Percentiles rank a stretch among this genome's conserved stretches.
phyloP scores from a whole-genome alignment of 2,797 vertebrate genomes.

The Garrulus glandarius region DNA sequence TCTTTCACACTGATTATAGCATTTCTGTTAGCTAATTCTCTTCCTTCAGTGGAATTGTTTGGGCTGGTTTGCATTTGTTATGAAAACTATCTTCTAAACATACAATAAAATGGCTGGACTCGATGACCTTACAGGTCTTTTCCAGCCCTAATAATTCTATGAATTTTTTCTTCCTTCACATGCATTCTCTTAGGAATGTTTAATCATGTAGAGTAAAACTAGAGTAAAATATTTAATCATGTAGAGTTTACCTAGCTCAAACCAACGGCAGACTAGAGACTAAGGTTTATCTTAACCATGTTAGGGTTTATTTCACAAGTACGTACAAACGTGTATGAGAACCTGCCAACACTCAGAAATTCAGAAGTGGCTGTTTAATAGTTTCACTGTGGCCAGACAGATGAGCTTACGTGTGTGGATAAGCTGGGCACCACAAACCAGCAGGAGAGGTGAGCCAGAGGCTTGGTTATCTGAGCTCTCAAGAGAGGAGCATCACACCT shows the following conservation, averaged over 20 bases:
- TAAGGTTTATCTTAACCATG: background rate
- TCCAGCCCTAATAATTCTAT: background rate
- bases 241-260: background rate
- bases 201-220: background rate
- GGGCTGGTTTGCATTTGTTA: background rate
- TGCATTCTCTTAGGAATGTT: background rate
- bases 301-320: background rate
- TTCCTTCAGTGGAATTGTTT: background rate
- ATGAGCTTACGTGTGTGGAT: rapidly evolving
- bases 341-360: background rate
- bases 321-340: rapidly evolving
- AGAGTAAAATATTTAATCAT: background rate
- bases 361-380: background rate
- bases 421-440: background rate
- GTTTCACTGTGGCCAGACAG: background rate
- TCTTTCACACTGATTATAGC: background rate
- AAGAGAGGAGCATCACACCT: background rate
- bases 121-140: background rate
- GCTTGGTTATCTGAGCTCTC: background rate
- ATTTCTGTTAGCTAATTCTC: background rate
- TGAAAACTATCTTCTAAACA: background rate
- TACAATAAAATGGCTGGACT: background rate
- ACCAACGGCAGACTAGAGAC: background rate
- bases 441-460: background rate
- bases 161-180: background rate